phyloP scores from a whole-genome alignment of 2,888 invertebrate species.

The Prenolepis imparis region DNA sequence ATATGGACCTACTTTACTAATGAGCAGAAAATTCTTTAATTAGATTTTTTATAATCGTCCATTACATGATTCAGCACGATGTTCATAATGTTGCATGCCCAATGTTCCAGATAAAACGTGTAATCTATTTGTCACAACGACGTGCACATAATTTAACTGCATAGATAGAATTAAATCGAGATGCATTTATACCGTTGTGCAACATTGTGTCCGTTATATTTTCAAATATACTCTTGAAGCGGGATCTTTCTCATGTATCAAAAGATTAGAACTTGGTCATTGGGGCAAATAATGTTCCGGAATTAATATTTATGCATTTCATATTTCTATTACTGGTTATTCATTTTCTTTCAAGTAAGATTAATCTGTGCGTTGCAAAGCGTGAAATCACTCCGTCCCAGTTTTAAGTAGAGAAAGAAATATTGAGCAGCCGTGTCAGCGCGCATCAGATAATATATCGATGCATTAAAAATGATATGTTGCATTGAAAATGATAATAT shows the following conservation, averaged over 20 bases:
- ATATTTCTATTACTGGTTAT: background rate
- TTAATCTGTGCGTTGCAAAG: slow-evolving; percentile 30
- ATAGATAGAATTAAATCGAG: slow-evolving; percentile 67
- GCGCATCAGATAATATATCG: background rate
- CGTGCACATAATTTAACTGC: slow-evolving; percentile 73
- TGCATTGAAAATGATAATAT: background rate
- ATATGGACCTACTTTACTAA: background rate
- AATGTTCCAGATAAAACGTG: slow-evolving; percentile 55
- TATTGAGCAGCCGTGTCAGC: background rate
- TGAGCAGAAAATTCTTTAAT: slow-evolving; percentile 6
- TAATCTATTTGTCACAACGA: slow-evolving; percentile 74
- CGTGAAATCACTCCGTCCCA: slow-evolving; percentile 28
- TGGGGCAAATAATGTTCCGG: slow-evolving; percentile 57
- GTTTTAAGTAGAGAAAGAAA: background rate
- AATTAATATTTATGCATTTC: slow-evolving; percentile 3
- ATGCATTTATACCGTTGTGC: slow-evolving; percentile 71
- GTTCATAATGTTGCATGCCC: background rate
- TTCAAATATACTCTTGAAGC: slow-evolving; percentile 60
- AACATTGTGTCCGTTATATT: slow-evolving; percentile 65
- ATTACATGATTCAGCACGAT: slow-evolving; percentile 27
- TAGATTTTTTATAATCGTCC: slow-evolving; percentile 26
- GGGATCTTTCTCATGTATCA: slow-evolving; percentile 64
- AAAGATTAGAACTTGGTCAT: slow-evolving; percentile 69
- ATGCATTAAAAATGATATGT: background rate
- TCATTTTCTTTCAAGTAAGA: slow-evolving; percentile 36